These are phyloP conservation scores for Epizoanthus fatuus DNA, from an alignment of 92 coral and sea anemone genomes.

Conservation along the genomic window DNA sequence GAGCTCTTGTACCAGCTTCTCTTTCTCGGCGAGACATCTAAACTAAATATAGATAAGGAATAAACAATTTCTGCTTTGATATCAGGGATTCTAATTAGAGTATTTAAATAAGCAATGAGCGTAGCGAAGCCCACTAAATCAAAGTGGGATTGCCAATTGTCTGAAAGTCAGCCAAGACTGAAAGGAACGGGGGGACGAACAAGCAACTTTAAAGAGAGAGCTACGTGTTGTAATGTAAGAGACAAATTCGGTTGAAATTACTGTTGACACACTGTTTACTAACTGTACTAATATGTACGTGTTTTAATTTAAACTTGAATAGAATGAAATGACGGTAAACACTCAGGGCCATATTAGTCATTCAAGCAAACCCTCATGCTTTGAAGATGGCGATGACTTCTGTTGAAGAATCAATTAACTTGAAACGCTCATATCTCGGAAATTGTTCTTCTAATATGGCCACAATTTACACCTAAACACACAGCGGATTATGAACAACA, in stretches of 20 bases:
- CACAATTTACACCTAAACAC: neutral
- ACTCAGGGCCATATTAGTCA: neutral
- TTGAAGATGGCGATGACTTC: slow-evolving; percentile 18
- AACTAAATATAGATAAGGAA: slow-evolving; percentile 1
- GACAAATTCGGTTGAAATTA: slow-evolving; percentile 17
- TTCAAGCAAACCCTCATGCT: slow-evolving; percentile 25
- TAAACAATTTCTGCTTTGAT: neutral
- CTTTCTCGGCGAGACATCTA: slow-evolving; percentile 37
- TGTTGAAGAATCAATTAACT: slow-evolving; percentile 15
- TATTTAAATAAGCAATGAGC: slow-evolving; percentile 15
- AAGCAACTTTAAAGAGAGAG: neutral
- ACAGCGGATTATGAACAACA: neutral
- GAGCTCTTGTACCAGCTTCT: slow-evolving; percentile 29
- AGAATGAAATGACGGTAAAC: slow-evolving; percentile 12
- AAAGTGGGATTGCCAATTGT: neutral
- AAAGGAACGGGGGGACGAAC: neutral
- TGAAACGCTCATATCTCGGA: neutral
- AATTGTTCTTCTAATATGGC: neutral
- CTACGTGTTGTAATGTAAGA: neutral
- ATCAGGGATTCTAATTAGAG: neutral
- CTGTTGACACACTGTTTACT: slow-evolving; percentile 9
- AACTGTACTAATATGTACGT: slow-evolving; percentile 1
- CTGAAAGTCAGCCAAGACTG: slow-evolving; percentile 8
- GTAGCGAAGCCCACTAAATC: neutral
- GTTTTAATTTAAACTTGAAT: neutral